These are phyloP conservation scores for Meleagris gallopavo DNA, from an alignment of 2,113 vertebrate genomes.

Conservation along the genomic window DNA sequence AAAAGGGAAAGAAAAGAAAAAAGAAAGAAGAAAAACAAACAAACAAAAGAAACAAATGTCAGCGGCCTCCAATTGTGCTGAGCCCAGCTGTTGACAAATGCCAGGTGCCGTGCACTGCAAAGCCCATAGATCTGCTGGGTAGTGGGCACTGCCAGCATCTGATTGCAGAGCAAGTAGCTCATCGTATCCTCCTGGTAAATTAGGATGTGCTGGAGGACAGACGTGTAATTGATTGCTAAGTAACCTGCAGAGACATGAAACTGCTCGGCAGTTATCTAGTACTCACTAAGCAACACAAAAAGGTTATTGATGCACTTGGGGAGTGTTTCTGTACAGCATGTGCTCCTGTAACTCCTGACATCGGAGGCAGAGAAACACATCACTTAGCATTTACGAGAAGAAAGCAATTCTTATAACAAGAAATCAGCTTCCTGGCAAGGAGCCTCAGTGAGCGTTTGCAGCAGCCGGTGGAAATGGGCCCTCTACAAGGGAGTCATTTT, in stretches of 20 bases:
- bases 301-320: background rate
- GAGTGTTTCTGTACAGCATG: background rate
- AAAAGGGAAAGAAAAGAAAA: background rate
- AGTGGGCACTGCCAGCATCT: rapidly evolving
- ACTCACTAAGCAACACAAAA: background rate
- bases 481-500: background rate
- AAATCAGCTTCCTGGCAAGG: background rate
- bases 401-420: background rate
- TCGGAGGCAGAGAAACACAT: rapidly evolving
- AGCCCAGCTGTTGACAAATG: background rate
- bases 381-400: background rate
- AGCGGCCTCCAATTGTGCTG: background rate
- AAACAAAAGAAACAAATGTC: background rate
- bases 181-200: background rate
- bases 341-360: background rate
- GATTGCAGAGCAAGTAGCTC: background rate
- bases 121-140: background rate
- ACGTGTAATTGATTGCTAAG: background rate
- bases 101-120: background rate
- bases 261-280: background rate
- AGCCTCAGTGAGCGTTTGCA: background rate
- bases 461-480: rapidly evolving
- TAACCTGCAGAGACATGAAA: background rate
- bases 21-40: background rate
- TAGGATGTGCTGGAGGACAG: background rate